Base-by-base conservation (phyloP, 2,113 vertebrate species). In the Amazona guildingii region DNA sequence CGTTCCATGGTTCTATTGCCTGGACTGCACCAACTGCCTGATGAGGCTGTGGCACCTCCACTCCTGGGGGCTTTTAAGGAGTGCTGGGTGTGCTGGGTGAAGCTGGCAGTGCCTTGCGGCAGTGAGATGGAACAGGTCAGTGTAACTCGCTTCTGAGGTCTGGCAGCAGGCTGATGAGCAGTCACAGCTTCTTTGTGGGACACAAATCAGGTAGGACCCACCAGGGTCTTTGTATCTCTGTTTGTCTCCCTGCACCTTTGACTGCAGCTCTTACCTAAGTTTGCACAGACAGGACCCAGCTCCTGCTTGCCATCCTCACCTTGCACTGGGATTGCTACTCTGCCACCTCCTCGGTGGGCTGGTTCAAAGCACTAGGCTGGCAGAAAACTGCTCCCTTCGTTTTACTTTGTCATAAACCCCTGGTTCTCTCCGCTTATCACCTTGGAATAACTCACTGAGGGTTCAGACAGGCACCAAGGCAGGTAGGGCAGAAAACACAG, bases 331-430 rank as follows among this genome's bases (percentile, higher is more conserved):
- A 70, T 76, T 13, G 29, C 39, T 9, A 7, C 69, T 82, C 3
- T 3, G 51, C 39, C 0, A 1, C 48, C 41, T 90, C 48, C 52
- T 76, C 0, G 0, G 25, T 14, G 57, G 52, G 41, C 31, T 62
- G 20, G 43, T 54, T 83, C 31, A 74, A 96, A 89, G 66, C 37
- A 67, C 41, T 16, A n/a, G 89, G 43, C 41, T 3, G 1, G 20
- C 43, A 94, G 61, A 84, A 95, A 75, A 67, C 39, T 16, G 31
- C n/a, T 79, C 78, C 55, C 13, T 95, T 37, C 28, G 72, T 54
- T 84, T 44, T 25, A n/a, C 55, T 69, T 70, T 43, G 46, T 39
- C 57, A 23, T 13, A 86, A 92, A 57, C 6, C 23, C 73, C 16
- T 51, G 21, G 44, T 72, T 92, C n/a, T 91, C 44, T 77, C 83